Conservation (phyloP, 2,797 vertebrate species). For the Argya squamiceps region DNA sequence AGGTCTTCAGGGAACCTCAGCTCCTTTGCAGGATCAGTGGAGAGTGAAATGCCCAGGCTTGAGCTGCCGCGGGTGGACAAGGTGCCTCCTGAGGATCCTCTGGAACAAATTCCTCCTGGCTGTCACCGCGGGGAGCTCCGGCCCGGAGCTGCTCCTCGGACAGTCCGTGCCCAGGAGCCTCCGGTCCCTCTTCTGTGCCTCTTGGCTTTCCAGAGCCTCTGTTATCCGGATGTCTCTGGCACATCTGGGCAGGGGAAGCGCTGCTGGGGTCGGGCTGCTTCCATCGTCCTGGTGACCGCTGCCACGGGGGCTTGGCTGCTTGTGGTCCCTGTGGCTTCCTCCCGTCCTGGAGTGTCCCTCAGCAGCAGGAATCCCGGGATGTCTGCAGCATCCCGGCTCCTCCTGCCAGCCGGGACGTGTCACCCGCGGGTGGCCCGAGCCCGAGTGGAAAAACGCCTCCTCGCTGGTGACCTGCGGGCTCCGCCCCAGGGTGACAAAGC, state of each 20-base stretch:
- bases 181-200: background rate
- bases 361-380: background rate
- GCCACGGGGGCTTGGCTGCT: background rate
- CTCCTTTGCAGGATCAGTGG: background rate
- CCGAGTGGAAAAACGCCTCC: conserved; percentile 26
- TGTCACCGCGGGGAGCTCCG: background rate
- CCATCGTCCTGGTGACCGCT: accelerated
- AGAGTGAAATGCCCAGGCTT: background rate
- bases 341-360: accelerated
- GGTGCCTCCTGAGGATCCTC: conserved; percentile 21
- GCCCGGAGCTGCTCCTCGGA: background rate
- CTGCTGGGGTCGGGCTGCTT: background rate
- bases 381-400: background rate
- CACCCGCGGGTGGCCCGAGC: background rate
- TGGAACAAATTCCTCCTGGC: background rate
- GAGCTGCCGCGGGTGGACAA: background rate
- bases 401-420: background rate
- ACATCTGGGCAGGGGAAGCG: background rate
- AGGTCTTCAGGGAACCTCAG: background rate
- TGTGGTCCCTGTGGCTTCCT: background rate
- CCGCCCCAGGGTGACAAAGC: conserved; percentile 32
- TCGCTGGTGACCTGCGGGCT: background rate
- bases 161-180: background rate
- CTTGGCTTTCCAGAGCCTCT: background rate
- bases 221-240: background rate